These are phyloP conservation scores for Carcina quercana DNA, from an alignment of 2,888 invertebrate genomes.

Conservation along the genomic window DNA sequence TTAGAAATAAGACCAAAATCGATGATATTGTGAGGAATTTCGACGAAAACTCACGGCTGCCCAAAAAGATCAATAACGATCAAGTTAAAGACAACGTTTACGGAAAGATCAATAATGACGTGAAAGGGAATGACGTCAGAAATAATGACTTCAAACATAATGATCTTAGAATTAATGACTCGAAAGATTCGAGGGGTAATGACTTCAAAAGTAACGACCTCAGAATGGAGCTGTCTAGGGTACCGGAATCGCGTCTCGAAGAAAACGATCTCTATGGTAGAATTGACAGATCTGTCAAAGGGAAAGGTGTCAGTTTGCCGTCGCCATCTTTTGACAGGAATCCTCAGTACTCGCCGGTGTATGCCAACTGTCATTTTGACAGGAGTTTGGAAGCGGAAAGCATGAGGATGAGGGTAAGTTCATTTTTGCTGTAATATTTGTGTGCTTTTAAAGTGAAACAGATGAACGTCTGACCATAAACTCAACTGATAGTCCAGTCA, in stretches of 20 bases:
- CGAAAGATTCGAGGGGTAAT: conserved; percentile 21
- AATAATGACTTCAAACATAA: conserved; percentile 18
- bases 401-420: conserved; percentile 51
- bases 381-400: conserved; percentile 61
- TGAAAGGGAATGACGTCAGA: conserved; percentile 21
- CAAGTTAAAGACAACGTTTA: conserved; percentile 52
- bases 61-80: conserved; percentile 61
- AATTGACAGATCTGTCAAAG: conserved; percentile 24
- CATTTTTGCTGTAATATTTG: too few species aligned
- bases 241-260: conserved; percentile 3
- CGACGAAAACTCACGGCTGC: conserved; percentile 50
- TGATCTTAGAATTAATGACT: conserved; percentile 18
- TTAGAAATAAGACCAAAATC: conserved; percentile 58
- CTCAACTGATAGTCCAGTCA: too few species aligned
- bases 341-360: conserved; percentile 59
- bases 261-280: conserved; percentile 22
- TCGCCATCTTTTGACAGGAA: conserved; percentile 52
- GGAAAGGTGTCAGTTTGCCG: conserved; percentile 23
- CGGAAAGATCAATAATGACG: conserved; percentile 50
- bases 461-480: too few species aligned
- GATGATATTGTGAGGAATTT: conserved; percentile 67
- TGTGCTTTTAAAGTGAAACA: too few species aligned
- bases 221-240: conserved; percentile 15
- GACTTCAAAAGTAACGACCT: conserved; percentile 22
- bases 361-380: conserved; percentile 48